These are phyloP conservation scores for Anguilla obscura DNA, from an alignment of 2,797 vertebrate species.

Conservation along the genomic window DNA sequence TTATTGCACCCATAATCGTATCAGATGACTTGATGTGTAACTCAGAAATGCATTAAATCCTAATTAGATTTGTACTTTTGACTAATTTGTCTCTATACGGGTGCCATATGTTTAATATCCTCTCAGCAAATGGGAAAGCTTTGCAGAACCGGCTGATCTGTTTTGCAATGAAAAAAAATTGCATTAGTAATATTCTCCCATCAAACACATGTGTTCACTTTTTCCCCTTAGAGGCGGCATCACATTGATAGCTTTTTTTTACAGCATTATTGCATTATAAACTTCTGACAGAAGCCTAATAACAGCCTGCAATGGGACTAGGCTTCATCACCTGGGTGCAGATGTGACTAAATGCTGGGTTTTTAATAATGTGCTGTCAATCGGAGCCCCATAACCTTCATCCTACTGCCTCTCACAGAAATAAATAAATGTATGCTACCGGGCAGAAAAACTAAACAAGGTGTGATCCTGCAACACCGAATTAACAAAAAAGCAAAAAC, in stretches of 20 bases:
- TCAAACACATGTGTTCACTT: slow-evolving; percentile 51
- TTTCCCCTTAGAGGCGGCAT: slow-evolving; percentile 53
- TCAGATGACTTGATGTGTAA: slow-evolving; percentile 66
- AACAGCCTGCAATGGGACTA: slow-evolving; percentile 62
- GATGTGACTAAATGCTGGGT: slow-evolving; percentile 37
- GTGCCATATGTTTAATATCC: slow-evolving; percentile 64
- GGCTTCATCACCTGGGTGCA: slow-evolving; percentile 61
- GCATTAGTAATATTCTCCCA: slow-evolving; percentile 51
- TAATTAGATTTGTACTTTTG: slow-evolving; percentile 74
- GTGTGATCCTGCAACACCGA: not conserved
- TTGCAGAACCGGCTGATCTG: slow-evolving; percentile 46
- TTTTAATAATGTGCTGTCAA: slow-evolving; percentile 74
- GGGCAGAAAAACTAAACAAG: slow-evolving; percentile 8
- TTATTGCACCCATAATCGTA: slow-evolving; percentile 62
- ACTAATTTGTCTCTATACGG: slow-evolving; percentile 66
- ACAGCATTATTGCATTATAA: slow-evolving; percentile 69
- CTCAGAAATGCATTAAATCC: slow-evolving; percentile 72
- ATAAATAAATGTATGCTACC: not conserved
- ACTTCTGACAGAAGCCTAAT: slow-evolving; percentile 69
- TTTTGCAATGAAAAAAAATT: slow-evolving; percentile 53
- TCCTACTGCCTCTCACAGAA: slow-evolving; percentile 33
- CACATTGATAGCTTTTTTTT: slow-evolving; percentile 58
- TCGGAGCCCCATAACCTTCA: slow-evolving; percentile 66
- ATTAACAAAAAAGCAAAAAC: not conserved
- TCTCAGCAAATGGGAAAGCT: slow-evolving; percentile 27